phyloP scores from a whole-genome alignment of 2,888 invertebrate genomes.

The Acleris literana region DNA sequence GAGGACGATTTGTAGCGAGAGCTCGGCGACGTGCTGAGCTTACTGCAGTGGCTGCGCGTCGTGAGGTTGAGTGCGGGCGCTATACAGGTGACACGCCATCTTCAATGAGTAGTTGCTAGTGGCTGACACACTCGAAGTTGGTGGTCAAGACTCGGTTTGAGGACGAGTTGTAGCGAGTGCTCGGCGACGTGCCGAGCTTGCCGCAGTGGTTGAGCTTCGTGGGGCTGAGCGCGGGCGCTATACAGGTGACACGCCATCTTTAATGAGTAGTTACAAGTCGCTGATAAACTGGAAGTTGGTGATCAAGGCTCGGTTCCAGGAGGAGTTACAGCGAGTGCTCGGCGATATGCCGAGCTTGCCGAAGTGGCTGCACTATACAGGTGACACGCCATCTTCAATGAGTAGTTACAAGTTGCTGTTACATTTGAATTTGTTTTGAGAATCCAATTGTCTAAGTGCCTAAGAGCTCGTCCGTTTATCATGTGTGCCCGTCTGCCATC shows the following conservation, averaged over 20 bases:
- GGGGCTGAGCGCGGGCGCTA: constrained; percentile 84
- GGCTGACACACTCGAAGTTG: too few species aligned
- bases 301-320: constrained; percentile 91
- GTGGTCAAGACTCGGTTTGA: too few species aligned
- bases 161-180: too few species aligned
- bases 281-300: constrained; percentile 83
- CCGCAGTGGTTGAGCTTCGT: constrained; percentile 68
- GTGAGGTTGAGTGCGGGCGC: constrained; percentile 91
- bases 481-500: too few species aligned
- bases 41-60: constrained; percentile 95
- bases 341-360: constrained; percentile 91
- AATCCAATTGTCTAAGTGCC: too few species aligned
- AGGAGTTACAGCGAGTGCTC: constrained; percentile 84
- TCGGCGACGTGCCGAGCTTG: too few species aligned
- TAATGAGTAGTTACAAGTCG: neutral
- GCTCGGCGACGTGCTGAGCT: constrained; percentile 89
- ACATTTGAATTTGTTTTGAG: neutral
- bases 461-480: too few species aligned
- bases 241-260: too few species aligned
- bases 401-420: neutral
- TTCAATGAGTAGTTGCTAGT: constrained; percentile 79
- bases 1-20: constrained; percentile 85
- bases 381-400: constrained; percentile 55
- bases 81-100: constrained; percentile 83
- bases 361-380: constrained; percentile 94